Percentiles rank a stretch among this genome's conserved stretches.
Evolutionary conservation across 2,888 invertebrate genomes (phyloP).

Genomic region (Oxystoma pomonae): DNA sequence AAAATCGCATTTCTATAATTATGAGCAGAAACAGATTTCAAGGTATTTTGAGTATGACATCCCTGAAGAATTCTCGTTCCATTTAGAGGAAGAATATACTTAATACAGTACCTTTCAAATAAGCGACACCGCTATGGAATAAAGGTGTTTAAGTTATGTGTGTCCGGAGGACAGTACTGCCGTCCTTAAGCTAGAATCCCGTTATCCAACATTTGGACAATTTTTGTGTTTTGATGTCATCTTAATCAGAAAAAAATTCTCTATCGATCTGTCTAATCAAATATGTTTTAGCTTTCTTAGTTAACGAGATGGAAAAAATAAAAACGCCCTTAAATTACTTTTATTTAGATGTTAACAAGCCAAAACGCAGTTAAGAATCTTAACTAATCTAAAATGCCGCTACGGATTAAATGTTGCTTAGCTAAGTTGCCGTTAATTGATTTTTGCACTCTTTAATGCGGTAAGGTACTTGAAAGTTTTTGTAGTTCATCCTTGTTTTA

Average conservation of each 20-base stretch:
- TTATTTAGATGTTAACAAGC: slow-evolving; percentile 1
- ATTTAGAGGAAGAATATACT: no score
- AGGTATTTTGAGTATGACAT: no score
- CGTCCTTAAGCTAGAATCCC: slow-evolving; percentile 4
- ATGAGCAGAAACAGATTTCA: no score
- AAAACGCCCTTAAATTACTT: slow-evolving; percentile 4
- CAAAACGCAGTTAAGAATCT: slow-evolving; percentile 5
- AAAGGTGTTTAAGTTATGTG: no score
- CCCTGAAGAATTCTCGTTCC: no score
- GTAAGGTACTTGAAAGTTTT: slow-evolving; percentile 4
- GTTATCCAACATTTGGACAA: background rate
- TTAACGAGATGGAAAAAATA: background rate
- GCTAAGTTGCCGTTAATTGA: slow-evolving; percentile 6
- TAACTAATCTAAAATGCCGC: slow-evolving; percentile 7
- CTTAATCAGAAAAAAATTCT: background rate
- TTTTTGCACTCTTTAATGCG: slow-evolving; percentile 6
- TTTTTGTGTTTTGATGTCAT: background rate
- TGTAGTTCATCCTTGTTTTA: slow-evolving; percentile 4
- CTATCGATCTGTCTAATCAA: background rate
- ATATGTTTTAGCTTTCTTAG: background rate
- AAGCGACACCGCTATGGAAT: no score
- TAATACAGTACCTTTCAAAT: no score
- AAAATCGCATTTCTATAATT: background rate
- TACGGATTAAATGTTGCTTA: background rate
- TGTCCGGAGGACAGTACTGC: no score